Conservation (phyloP, 2,888 invertebrate species). For the Athalia rosae region DNA sequence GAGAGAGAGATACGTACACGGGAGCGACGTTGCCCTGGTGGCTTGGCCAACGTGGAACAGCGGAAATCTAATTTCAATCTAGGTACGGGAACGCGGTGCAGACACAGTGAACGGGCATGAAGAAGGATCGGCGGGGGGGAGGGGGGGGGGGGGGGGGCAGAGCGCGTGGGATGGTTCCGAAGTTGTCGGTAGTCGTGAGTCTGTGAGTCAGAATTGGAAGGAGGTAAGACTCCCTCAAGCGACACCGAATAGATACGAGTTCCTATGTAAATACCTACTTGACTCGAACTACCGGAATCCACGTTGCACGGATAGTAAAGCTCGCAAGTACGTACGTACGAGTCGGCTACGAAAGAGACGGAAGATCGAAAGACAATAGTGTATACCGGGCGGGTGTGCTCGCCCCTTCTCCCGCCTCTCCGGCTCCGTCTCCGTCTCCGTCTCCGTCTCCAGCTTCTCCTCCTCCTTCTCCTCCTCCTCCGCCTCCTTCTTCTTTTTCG, state of each 20-base stretch:
- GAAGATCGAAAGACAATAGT: conserved; percentile 10
- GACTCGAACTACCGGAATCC: conserved; percentile 43
- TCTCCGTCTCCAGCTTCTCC: too few relatives aligned
- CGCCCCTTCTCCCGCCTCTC: too few relatives aligned
- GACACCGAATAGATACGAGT: conserved; percentile 47
- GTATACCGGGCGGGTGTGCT: conserved; percentile 13
- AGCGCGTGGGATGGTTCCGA: background rate
- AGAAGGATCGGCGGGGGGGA: conserved; percentile 1
- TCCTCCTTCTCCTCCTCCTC: too few relatives aligned
- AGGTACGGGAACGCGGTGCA: conserved; percentile 16
- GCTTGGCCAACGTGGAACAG: conserved; percentile 39
- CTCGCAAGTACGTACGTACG: background rate
- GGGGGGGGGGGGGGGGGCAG: background rate
- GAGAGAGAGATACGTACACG: background rate
- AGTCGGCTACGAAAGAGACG: background rate
- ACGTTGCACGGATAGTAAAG: conserved; percentile 10
- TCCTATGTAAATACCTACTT: conserved; percentile 47
- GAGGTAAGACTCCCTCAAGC: conserved; percentile 17
- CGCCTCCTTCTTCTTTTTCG: too few relatives aligned
- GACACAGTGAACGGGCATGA: conserved; percentile 39
- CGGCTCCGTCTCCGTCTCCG: too few relatives aligned
- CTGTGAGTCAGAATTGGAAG: background rate
- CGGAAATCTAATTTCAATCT: conserved; percentile 46
- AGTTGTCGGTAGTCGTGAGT: too few relatives aligned
- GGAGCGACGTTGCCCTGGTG: conserved; percentile 1